A percentile compares a stretch with the other conserved stretches of the same genome.
These are phyloP conservation scores for Poecilia gillii DNA, from an alignment of 2,797 vertebrate species.

Conservation along the genomic window DNA sequence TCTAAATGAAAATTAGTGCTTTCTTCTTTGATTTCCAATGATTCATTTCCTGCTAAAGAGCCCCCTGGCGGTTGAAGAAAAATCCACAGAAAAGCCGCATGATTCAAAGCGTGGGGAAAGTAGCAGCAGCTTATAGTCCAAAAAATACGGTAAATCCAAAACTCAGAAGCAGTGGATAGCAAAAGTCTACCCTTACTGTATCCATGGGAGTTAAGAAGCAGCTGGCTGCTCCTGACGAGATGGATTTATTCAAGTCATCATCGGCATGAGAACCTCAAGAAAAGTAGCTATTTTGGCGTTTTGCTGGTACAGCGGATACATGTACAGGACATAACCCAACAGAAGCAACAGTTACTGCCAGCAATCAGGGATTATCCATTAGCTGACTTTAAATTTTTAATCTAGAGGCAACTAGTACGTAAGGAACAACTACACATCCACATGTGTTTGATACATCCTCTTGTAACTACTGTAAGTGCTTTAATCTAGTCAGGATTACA, in stretches of 20 bases:
- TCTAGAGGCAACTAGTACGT: background rate
- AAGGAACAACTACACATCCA: background rate
- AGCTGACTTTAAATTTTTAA: background rate
- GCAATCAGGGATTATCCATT: background rate
- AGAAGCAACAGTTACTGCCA: background rate
- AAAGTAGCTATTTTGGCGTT: background rate
- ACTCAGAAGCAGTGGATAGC: background rate
- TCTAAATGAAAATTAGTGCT: no score
- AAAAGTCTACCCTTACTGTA: background rate
- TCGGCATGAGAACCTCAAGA: background rate
- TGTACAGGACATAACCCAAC: background rate
- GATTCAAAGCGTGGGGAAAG: no score
- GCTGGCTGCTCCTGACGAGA: background rate
- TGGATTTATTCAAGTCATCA: background rate
- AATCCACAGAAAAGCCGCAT: no score
- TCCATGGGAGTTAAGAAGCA: background rate
- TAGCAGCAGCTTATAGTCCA: no score
- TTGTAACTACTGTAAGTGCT: constrained; percentile 3
- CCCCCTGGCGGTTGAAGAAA: no score
- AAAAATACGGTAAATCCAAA: background rate
- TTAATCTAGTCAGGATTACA: background rate
- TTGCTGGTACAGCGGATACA: background rate
- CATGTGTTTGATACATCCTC: background rate
- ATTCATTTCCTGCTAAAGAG: no score
- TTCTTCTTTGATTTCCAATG: no score